phyloP scores from a whole-genome alignment of 2,113 vertebrate genomes.

The Cepphus grylle region DNA sequence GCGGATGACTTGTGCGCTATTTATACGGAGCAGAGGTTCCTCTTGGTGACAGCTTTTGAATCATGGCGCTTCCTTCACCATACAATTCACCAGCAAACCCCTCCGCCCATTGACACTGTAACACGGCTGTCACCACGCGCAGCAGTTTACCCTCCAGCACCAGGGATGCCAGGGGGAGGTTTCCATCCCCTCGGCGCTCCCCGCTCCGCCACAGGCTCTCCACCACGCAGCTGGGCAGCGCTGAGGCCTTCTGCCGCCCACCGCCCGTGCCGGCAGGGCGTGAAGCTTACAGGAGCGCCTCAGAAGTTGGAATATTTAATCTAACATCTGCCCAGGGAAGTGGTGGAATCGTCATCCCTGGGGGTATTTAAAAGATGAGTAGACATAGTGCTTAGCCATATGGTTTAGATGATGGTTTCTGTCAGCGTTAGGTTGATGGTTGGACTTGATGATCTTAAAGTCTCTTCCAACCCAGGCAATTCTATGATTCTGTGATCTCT shows the following conservation, averaged over 20 bases:
- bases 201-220: neutral
- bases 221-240: neutral
- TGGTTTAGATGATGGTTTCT: no score
- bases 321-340: neutral
- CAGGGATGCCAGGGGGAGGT: neutral
- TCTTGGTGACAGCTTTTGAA: conserved; percentile 7
- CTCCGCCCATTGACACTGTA: neutral
- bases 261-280: neutral
- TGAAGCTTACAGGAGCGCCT: neutral
- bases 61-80: neutral
- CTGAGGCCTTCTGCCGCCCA: neutral
- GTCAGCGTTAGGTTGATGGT: neutral
- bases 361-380: neutral
- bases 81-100: neutral
- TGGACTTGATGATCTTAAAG: neutral
- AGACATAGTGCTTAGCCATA: neutral
- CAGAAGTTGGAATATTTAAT: neutral
- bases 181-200: neutral
- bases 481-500: neutral
- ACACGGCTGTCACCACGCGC: neutral
- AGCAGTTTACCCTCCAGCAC: neutral
- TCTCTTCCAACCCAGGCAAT: neutral
- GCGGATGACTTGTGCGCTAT: neutral
- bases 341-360: neutral
- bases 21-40: neutral